Base-by-base conservation (phyloP, 2,797 vertebrate species). In the Urocyon cinereoargenteus region DNA sequence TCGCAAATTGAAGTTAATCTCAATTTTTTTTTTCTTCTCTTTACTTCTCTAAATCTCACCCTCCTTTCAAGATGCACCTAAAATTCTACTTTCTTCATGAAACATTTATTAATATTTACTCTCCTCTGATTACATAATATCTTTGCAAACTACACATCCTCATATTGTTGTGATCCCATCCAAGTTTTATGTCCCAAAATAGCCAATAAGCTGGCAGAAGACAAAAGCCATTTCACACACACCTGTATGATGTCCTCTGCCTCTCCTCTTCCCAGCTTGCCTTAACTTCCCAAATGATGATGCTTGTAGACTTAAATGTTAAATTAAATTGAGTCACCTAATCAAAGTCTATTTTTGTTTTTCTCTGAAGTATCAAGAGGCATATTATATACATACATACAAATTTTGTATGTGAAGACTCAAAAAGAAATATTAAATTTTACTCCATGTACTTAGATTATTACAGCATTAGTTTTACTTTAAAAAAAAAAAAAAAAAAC, bases 21-120 rank as follows among this genome's bases (percentile, higher is more conserved):
- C 31, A 64, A 7, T 18, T 66, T 96, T 94, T 57, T 57, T 36
- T 90, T 90, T 90, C 18, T 94, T 81, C 31, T 5, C 28, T 92
- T 92, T 83, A 31, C 21, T 66, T 95, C 75, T 93, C 14, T 75
- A 66, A 59, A 93, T 59, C 21, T 78, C 86, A 51, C 7, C 55
- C 59, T 55, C 21, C 34, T 81, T 96, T 90, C 19, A 78, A 93
- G 57, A 34, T 3, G 11, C 36, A 62, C 11, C 16, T 31, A 45
- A 90, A 77, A 86, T 62, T 70, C 18, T 2, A 28, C 18, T 78
- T 36, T 22, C 51, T 40, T 83, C 45, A 11, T 14, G 62, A 95
- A 75, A 31, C 10, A 70, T 55, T 68, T 62, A 86, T 10, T 40
- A 12, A 72, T 70, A n/a, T 4, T 34, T 81, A 11, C n/a, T 84